Evolutionary conservation across 2,113 vertebrate genomes (phyloP).

Genomic region (Gymnorhina tibicen): DNA sequence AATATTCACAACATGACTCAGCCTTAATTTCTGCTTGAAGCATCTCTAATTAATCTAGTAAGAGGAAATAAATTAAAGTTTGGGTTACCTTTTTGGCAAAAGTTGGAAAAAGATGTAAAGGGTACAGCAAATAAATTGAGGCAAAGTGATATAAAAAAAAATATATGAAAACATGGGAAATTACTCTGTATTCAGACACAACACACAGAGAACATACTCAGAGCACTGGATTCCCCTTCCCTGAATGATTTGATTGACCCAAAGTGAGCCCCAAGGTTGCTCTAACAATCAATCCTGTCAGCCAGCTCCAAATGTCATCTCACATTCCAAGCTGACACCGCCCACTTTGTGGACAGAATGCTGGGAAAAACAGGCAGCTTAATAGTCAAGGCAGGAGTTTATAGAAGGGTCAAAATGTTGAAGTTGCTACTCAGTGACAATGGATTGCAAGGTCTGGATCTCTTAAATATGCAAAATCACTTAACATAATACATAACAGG

Average conservation of each 20-base stretch:
- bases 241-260: not conserved
- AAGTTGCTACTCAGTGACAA: not conserved
- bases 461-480: not conserved
- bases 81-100: not conserved
- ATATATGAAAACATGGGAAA: not conserved
- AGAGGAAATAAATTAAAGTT: not conserved
- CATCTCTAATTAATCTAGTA: not conserved
- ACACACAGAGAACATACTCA: not conserved
- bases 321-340: not conserved
- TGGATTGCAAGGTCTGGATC: not conserved
- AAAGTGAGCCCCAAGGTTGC: not conserved
- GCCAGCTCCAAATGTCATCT: not conserved
- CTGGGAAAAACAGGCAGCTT: not conserved
- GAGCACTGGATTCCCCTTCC: not conserved
- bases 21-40: not conserved
- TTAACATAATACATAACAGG: not conserved
- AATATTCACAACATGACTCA: not conserved
- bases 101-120: not conserved
- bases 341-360: not conserved
- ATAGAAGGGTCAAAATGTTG: not conserved
- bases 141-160: not conserved
- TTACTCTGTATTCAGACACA: not conserved
- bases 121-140: not conserved
- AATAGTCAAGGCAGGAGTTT: not conserved
- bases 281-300: not conserved